Evolutionary conservation across 2,113 vertebrate genomes (phyloP), one percentile per base, ranked within the genome.

Genomic region (Eulemur macaco): DNA sequence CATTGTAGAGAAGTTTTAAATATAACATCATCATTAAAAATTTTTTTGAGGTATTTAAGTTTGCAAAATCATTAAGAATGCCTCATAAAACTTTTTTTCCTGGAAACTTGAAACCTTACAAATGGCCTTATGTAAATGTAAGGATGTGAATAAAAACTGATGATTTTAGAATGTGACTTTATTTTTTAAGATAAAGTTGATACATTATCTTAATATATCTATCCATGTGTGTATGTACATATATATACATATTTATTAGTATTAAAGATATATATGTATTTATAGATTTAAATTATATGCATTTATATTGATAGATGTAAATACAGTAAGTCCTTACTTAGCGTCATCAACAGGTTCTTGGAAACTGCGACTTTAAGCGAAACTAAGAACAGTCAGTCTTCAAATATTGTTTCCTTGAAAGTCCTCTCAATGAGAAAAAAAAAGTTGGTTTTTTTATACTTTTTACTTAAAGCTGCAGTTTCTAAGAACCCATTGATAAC

Each of bases 31-130:
- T 10, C 42, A 10, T 91, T 68, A 12, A 45, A 74, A 56, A 52
- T 60, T 17, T 13, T 12, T 47, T 63, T 87, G 34, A 92, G 18
- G 14, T 87, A 23, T 83, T 68, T 71, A 86, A 66, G 64, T 80
- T 95, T 91, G 20, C 34, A 95, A 96, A 93, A 87, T 86, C 34
- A 91, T 9, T 71, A 81, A 76, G 29, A 89, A 80, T 37, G 52
- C 3, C 45, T 74, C 60, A 50, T 50, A 86, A 78, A 50, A 1
- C 0, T 37, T 77, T 85, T 78, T 82, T 66, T 63, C 50, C 52
- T 82, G 4, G 50, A 47, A 93, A 68, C 8, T 37, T 78, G 10
- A 82, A 95, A 39, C 6, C 18, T 80, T 71, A 81, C 10, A 91
- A 11, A 86, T 86, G 3, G 17, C 14, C 42, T 74, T 94, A 90